These are phyloP conservation scores for Trachelus iudaicus DNA, from an alignment of 2,888 invertebrate genomes.

Conservation along the genomic window DNA sequence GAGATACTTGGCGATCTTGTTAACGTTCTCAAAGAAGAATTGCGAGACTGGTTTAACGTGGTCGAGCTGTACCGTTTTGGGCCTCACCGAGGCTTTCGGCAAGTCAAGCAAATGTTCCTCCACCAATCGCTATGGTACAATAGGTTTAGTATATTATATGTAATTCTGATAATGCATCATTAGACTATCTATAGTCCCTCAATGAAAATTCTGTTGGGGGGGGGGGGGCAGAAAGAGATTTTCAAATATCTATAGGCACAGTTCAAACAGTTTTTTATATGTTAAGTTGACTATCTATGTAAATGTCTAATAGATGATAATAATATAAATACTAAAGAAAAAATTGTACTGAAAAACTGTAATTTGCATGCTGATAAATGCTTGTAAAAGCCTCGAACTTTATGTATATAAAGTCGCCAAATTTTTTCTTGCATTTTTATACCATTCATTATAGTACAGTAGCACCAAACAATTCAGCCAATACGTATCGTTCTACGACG, in stretches of 20 bases:
- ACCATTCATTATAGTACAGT: background rate
- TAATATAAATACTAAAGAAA: background rate
- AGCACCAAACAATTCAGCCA: background rate
- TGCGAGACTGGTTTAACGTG: conserved; percentile 34
- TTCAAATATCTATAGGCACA: background rate
- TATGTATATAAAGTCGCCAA: background rate
- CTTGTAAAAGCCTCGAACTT: background rate
- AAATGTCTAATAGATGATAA: background rate
- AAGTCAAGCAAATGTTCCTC: conserved; percentile 40
- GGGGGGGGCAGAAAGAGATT: too few relatives aligned
- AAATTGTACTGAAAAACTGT: background rate
- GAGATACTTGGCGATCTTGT: conserved; percentile 47
- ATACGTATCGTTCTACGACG: background rate
- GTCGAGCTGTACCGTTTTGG: conserved; percentile 15
- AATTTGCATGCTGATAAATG: background rate
- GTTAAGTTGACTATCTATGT: background rate
- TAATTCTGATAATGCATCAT: background rate
- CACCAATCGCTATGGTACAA: conserved; percentile 45
- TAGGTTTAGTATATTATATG: conserved; percentile 11
- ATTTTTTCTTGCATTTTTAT: background rate
- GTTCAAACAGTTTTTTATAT: background rate
- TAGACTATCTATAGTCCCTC: background rate
- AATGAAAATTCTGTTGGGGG: background rate
- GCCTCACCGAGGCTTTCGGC: conserved; percentile 8
- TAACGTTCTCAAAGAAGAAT: conserved; percentile 48